These are phyloP conservation scores for Anagrus nilaparvatae DNA, from an alignment of 1,140 invertebrate genomes.

Conservation along the genomic window DNA sequence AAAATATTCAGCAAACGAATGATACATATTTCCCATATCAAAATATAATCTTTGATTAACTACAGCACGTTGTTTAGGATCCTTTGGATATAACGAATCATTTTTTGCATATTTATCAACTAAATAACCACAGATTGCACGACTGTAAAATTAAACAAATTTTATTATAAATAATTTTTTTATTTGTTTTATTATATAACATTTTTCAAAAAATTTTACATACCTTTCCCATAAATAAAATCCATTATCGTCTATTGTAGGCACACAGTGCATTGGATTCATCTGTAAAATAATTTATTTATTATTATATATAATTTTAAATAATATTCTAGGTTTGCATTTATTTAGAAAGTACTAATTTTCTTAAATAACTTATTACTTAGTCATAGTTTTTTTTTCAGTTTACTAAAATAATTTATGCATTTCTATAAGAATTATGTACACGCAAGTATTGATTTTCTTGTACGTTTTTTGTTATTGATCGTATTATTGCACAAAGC, in stretches of 20 bases:
- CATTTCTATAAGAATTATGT: too few relatives aligned
- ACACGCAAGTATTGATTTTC: too few relatives aligned
- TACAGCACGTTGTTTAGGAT: conserved; percentile 53
- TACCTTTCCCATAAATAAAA: conserved; percentile 56
- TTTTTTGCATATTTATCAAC: conserved; percentile 60
- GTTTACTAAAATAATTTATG: too few relatives aligned
- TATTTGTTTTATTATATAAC: conserved; percentile 3
- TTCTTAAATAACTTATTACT: too few relatives aligned
- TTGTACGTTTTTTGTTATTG: too few relatives aligned
- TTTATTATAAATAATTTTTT: not conserved
- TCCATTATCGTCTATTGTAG: conserved; percentile 58
- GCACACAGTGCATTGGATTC: conserved; percentile 57
- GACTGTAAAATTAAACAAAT: conserved; percentile 35
- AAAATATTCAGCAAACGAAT: conserved; percentile 51
- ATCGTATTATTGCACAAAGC: too few relatives aligned
- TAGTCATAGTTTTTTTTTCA: too few relatives aligned
- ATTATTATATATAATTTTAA: too few relatives aligned
- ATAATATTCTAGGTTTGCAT: too few relatives aligned
- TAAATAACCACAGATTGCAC: conserved; percentile 63
- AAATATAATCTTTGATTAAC: conserved; percentile 68
- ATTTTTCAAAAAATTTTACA: not conserved
- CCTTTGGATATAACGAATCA: conserved; percentile 57
- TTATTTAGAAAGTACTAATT: too few relatives aligned
- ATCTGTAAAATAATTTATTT: conserved; percentile 47
- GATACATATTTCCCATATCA: conserved; percentile 58